phyloP scores from a whole-genome alignment of 2,888 invertebrate genomes.

The Stramonita haemastoma region DNA sequence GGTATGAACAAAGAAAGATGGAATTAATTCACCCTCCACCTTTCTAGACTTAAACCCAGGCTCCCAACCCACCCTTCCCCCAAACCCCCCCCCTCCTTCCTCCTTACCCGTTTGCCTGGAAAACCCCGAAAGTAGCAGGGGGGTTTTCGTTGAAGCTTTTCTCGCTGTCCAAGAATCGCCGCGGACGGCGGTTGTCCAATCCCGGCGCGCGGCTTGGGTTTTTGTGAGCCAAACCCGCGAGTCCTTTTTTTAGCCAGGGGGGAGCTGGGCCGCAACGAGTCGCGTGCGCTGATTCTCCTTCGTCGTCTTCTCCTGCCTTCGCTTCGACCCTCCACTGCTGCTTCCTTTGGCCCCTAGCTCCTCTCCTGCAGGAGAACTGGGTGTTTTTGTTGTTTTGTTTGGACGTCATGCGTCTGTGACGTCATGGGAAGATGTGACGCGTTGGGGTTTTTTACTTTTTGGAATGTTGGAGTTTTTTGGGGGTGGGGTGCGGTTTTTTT shows the following conservation, averaged over 20 bases:
- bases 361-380: neutral
- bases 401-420: neutral
- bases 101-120: constrained; percentile 12
- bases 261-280: constrained; percentile 40
- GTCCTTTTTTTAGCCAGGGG: constrained; percentile 50
- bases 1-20: too few relatives aligned
- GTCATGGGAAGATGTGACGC: neutral
- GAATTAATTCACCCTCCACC: too few relatives aligned
- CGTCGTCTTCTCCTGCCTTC: neutral
- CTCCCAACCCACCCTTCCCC: too few relatives aligned
- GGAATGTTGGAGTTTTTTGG: neutral
- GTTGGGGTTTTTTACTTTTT: neutral
- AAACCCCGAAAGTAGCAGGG: constrained; percentile 28
- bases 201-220: constrained; percentile 38
- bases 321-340: neutral
- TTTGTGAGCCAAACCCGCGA: constrained; percentile 50
- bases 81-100: neutral
- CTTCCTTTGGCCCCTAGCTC: constrained; percentile 24
- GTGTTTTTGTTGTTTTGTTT: neutral
- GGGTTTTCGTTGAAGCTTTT: constrained; percentile 21
- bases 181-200: constrained; percentile 38
- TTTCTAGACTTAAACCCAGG: too few relatives aligned
- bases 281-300: neutral
- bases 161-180: constrained; percentile 40
- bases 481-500: neutral